Evolutionary conservation across 2,797 vertebrate species (phyloP).

Genomic region (Microctenopoma lineatum): DNA sequence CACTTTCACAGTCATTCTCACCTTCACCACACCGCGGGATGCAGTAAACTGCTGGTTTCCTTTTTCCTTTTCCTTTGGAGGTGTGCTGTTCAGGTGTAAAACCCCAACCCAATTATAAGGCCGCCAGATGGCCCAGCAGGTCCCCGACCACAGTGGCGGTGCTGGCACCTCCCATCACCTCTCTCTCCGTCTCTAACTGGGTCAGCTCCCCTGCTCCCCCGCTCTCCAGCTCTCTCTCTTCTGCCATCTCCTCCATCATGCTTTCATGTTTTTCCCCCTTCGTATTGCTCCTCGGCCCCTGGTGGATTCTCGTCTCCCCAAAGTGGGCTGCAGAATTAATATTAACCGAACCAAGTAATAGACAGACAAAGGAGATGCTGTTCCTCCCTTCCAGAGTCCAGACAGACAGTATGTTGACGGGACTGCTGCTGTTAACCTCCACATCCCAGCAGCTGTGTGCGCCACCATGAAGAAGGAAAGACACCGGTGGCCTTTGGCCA

Average conservation of each 20-base stretch:
- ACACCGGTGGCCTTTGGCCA: slow-evolving; percentile 9
- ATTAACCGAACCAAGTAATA: slow-evolving; percentile 1
- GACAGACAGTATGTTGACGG: slow-evolving; percentile 24
- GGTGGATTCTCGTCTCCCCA: slow-evolving; percentile 22
- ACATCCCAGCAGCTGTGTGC: slow-evolving; percentile 14
- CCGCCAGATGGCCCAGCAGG: slow-evolving; percentile 83
- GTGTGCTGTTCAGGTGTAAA: slow-evolving; percentile 79
- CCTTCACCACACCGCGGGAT: slow-evolving; percentile 7
- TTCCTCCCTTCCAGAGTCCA: neutral
- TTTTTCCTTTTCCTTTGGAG: slow-evolving; percentile 46
- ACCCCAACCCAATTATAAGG: slow-evolving; percentile 83
- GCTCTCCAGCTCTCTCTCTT: slow-evolving; percentile 49
- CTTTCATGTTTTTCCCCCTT: slow-evolving; percentile 22
- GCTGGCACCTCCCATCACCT: slow-evolving; percentile 60
- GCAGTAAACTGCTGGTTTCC: slow-evolving; percentile 21
- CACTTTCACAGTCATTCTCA: slow-evolving; percentile 25
- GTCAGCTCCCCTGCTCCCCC: slow-evolving; percentile 58
- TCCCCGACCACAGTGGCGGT: slow-evolving; percentile 67
- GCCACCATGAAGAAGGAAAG: neutral
- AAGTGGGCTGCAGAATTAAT: neutral
- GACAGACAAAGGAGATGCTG: neutral
- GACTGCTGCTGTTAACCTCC: slow-evolving; percentile 8
- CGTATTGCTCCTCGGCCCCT: neutral
- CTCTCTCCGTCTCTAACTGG: slow-evolving; percentile 59
- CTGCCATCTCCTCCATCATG: slow-evolving; percentile 53